Evolutionary conservation across 2,888 invertebrate genomes (phyloP), one percentile per base, ranked within the genome.

Genomic region (Patella pellucida): DNA sequence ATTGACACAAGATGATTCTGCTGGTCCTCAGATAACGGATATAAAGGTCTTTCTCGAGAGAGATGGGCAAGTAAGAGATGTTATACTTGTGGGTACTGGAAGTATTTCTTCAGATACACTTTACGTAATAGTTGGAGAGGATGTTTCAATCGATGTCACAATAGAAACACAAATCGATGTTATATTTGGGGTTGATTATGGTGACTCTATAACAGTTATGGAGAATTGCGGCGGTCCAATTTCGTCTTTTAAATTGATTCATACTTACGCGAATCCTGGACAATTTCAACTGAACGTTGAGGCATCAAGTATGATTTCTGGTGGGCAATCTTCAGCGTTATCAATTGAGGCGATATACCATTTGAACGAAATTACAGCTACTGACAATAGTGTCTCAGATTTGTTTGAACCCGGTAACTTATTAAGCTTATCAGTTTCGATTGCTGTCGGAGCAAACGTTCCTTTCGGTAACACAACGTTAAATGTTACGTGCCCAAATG

Each of bases 151-250:
- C 62, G 12, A 19, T 62, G 62, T 23, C 11, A 23, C 19, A 12
- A 62, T 62, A 11, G 3, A n/a, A 19, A 23, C 62, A 7, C 12
- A 62, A 9, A 62, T 7, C 2, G 23, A 62, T 11, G 23, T 62
- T 23, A 2, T 62, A 1, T 62, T 62, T 23, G 62, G 62, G 23
- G 62, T 62, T 9, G 62, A 62, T 23, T 62, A 62, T 23, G 62
- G 62, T 2, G 62, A 62, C 23, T 62, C 62, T 11, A 62, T 62
- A 12, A 23, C 62, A 62, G 62, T 62, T 5, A 23, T 23, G 19
- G 62, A 62, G 62, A 62, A 19, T 11, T 62, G 62, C 14, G 62
- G 62, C 14, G 62, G 62, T 62, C 62, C 62, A 11, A 62, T 62
- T 9, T 12, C 19, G 23, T 19, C 62, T 14, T 62, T 12, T 62